These are phyloP conservation scores for Malurus cyaneus DNA, from an alignment of 2,113 vertebrate genomes.

Conservation along the genomic window DNA sequence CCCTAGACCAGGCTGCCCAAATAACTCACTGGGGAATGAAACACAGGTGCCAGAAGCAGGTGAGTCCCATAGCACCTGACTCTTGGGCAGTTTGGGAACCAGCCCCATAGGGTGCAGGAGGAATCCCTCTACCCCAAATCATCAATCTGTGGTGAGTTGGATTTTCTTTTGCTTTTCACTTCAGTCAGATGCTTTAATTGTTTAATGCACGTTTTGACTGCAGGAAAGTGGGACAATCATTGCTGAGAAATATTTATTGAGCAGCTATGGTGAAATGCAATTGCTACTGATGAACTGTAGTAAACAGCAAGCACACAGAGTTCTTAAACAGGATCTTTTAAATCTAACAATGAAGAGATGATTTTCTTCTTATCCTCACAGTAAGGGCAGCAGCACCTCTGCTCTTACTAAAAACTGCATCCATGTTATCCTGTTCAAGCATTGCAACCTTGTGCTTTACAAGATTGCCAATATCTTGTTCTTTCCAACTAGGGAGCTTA, in stretches of 20 bases:
- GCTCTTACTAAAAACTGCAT: neutral
- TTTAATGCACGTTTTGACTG: neutral
- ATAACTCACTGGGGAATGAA: neutral
- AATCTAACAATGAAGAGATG: neutral
- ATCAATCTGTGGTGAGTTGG: neutral
- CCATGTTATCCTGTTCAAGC: neutral
- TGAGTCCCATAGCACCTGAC: neutral
- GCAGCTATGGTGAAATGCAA: neutral
- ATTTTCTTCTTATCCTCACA: neutral
- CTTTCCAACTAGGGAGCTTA: neutral
- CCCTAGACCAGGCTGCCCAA: neutral
- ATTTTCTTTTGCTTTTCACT: neutral
- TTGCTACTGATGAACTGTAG: neutral
- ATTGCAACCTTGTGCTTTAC: neutral
- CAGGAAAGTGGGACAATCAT: neutral
- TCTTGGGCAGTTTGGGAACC: neutral
- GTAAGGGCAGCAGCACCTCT: neutral
- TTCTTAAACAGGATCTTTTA: neutral
- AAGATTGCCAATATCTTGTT: neutral
- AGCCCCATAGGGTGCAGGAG: neutral
- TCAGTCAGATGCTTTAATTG: neutral
- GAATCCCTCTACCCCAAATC: neutral
- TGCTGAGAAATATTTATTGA: neutral
- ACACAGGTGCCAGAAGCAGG: neutral
- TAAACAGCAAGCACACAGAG: neutral